A percentile compares a stretch with the other conserved stretches of the same genome.
These are phyloP conservation scores for Vanacampus margaritifer DNA, from an alignment of 2,113 vertebrate species.

Conservation along the genomic window DNA sequence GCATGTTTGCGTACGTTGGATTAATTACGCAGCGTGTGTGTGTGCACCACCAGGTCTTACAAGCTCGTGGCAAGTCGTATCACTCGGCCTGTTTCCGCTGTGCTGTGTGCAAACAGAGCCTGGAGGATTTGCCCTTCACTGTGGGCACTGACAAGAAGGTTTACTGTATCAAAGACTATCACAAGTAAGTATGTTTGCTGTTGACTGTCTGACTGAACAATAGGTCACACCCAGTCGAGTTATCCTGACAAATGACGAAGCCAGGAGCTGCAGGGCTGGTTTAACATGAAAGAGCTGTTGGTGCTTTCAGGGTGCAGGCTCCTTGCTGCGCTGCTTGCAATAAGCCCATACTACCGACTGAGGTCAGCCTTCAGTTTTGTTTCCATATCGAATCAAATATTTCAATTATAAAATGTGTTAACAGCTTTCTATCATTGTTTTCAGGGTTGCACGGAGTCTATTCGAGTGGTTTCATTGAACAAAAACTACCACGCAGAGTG, in stretches of 20 bases:
- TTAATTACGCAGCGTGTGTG: too few species aligned
- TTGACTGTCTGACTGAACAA: not conserved
- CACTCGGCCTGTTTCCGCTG: slow-evolving; percentile 90
- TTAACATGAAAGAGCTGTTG: slow-evolving; percentile 4
- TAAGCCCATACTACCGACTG: slow-evolving; percentile 51
- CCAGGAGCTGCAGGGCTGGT: slow-evolving; percentile 18
- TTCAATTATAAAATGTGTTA: not conserved
- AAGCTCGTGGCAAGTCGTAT: slow-evolving; percentile 87
- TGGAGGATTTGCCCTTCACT: slow-evolving; percentile 85
- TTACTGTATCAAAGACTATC: slow-evolving; percentile 90
- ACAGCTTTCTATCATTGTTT: slow-evolving; percentile 9
- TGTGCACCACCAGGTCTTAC: slow-evolving; percentile 77
- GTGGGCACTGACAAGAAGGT: slow-evolving; percentile 83
- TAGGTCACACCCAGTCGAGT: not conserved
- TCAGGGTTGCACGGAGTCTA: slow-evolving; percentile 85
- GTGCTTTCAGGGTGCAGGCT: slow-evolving; percentile 53
- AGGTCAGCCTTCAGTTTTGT: slow-evolving; percentile 35
- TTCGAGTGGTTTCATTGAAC: slow-evolving; percentile 84
- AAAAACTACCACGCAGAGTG: slow-evolving; percentile 86
- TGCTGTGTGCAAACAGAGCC: slow-evolving; percentile 80
- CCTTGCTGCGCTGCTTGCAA: slow-evolving; percentile 52
- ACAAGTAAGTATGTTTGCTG: slow-evolving; percentile 71
- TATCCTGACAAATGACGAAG: slow-evolving; percentile 8
- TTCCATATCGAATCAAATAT: not conserved
- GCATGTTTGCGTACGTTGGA: not conserved